Conservation (phyloP, 64 coral and sea anemone genomes). For the Montipora capricornis region DNA sequence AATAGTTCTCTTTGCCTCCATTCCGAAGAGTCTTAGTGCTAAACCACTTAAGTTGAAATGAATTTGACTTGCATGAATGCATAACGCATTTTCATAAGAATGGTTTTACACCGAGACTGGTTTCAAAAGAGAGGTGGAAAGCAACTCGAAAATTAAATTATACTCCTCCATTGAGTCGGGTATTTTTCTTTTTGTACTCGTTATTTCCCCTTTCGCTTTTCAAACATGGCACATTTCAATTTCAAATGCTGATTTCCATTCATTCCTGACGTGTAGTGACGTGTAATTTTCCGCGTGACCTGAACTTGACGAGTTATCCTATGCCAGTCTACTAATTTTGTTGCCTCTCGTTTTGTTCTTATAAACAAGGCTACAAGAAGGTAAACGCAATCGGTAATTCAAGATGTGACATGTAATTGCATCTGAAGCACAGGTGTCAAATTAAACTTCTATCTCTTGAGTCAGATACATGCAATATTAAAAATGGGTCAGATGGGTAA, state of each 20-base stretch:
- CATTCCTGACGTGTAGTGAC: neutral
- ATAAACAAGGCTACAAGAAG: neutral
- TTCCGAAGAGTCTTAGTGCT: too few species aligned
- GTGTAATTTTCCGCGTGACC: neutral
- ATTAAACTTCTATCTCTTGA: neutral
- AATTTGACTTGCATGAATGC: neutral
- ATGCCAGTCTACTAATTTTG: too few species aligned
- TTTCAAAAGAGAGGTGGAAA: too few species aligned
- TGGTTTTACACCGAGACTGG: neutral
- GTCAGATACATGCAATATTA: neutral
- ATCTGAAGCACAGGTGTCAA: neutral
- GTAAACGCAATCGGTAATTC: neutral
- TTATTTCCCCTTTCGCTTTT: too few species aligned
- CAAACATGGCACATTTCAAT: neutral
- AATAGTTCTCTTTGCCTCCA: too few species aligned
- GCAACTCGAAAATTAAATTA: too few species aligned
- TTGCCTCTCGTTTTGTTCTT: neutral
- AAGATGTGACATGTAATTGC: neutral
- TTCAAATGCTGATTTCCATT: neutral
- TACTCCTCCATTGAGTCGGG: too few species aligned
- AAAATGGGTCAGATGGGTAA: neutral
- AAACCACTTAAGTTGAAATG: too few species aligned
- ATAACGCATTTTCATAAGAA: neutral
- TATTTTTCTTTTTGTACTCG: too few species aligned
- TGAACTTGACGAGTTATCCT: neutral